Conservation (phyloP, 2,113 vertebrate genomes). For the Python bivittatus region DNA sequence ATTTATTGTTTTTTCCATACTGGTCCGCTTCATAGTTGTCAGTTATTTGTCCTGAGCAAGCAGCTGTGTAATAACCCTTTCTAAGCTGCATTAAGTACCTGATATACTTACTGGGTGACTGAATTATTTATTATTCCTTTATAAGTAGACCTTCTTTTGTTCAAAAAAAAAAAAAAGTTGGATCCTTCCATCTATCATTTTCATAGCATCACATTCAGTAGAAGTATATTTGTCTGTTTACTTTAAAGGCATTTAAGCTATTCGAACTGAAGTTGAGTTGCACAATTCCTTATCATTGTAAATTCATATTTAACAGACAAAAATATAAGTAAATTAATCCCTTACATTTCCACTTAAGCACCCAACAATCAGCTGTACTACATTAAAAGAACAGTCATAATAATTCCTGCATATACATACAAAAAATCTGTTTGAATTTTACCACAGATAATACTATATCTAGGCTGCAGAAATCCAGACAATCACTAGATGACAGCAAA, state of each 20-base stretch:
- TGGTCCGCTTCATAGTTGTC: not conserved
- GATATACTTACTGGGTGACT: not conserved
- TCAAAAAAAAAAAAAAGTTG: not conserved
- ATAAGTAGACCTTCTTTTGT: too few species aligned
- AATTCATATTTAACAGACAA: not conserved
- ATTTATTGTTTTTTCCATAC: not conserved
- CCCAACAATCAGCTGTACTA: not conserved
- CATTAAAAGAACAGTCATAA: not conserved
- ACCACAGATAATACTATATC: not conserved
- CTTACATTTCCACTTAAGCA: not conserved
- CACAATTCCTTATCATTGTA: not conserved
- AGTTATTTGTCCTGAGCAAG: not conserved
- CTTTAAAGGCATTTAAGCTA: not conserved
- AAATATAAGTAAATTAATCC: not conserved
- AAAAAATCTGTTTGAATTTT: not conserved
- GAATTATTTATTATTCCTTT: too few species aligned
- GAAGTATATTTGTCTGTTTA: not conserved
- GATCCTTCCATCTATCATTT: not conserved
- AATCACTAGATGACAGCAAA: not conserved
- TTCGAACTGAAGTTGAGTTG: not conserved
- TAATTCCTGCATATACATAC: not conserved
- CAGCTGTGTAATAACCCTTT: not conserved
- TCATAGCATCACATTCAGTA: not conserved
- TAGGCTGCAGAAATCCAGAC: not conserved
- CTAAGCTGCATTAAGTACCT: not conserved